phyloP scores from a whole-genome alignment of 1,140 invertebrate species.

The Rhagoletis zephyria region DNA sequence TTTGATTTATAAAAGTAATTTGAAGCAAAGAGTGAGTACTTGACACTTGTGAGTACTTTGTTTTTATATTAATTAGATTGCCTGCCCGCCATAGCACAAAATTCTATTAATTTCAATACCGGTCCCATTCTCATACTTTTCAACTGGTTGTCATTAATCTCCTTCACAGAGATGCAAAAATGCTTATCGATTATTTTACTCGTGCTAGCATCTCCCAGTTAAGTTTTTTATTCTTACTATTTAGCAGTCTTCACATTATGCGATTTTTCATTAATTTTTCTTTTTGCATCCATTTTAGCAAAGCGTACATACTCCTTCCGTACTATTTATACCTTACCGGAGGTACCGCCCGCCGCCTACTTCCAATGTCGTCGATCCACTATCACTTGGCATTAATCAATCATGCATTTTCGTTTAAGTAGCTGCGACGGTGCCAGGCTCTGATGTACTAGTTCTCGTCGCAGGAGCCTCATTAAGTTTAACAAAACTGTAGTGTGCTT shows the following conservation, averaged over 20 bases:
- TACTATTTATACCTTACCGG: not conserved
- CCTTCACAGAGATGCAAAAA: not conserved
- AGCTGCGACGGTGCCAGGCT: not conserved
- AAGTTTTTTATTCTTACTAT: not conserved
- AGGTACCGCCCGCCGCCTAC: not conserved
- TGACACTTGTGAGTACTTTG: not conserved
- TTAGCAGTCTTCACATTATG: not conserved
- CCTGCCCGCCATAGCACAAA: not conserved
- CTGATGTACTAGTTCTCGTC: not conserved
- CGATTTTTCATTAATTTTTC: not conserved
- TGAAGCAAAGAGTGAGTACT: not conserved
- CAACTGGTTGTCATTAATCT: constrained; percentile 4
- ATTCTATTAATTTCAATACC: not conserved
- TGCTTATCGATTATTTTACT: not conserved
- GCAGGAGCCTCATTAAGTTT: not conserved
- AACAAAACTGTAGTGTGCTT: not conserved
- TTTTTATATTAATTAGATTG: not conserved
- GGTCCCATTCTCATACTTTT: not conserved
- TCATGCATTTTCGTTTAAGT: constrained; percentile 3
- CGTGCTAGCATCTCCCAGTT: not conserved
- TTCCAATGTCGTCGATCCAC: not conserved
- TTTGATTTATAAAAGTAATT: not conserved
- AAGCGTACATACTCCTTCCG: not conserved
- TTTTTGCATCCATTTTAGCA: not conserved
- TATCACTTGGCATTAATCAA: constrained; percentile 20